phyloP scores from a whole-genome alignment of 2,797 vertebrate genomes.

The Chromobotia macracanthus region DNA sequence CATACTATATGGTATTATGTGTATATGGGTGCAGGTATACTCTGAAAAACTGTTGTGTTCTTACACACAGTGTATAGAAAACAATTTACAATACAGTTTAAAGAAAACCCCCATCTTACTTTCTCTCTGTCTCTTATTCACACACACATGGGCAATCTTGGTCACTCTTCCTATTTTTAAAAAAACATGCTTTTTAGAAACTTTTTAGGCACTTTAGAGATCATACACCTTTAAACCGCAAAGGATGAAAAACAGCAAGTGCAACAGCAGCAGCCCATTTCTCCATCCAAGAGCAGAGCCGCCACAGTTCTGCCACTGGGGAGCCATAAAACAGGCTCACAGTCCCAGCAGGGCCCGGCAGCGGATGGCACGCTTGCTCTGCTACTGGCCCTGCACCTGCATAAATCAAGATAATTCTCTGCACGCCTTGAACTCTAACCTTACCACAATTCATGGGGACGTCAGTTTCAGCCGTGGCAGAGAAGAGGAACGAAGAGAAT shows the following conservation, averaged over 20 bases:
- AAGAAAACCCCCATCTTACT: conserved; percentile 42
- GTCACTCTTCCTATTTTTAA: conserved; percentile 79
- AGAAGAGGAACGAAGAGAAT: conserved; percentile 17
- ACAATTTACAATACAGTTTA: conserved; percentile 40
- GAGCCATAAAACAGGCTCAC: conserved; percentile 87
- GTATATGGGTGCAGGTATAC: conserved; percentile 40
- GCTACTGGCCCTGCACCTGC: conserved; percentile 78
- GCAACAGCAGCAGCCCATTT: conserved; percentile 85
- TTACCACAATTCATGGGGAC: conserved; percentile 89
- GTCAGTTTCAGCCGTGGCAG: conserved; percentile 60
- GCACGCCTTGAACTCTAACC: conserved; percentile 97
- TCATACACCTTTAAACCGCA: conserved; percentile 88
- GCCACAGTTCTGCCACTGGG: conserved; percentile 84
- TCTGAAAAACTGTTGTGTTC: conserved; percentile 33
- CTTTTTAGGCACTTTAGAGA: conserved; percentile 91
- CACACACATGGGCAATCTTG: conserved; percentile 55
- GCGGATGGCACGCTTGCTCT: conserved; percentile 81
- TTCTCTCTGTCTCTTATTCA: conserved; percentile 12
- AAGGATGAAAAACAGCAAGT: conserved; percentile 88
- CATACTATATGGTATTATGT: neutral
- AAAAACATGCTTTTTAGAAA: conserved; percentile 91
- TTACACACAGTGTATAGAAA: too few relatives aligned
- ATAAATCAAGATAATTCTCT: conserved; percentile 99
- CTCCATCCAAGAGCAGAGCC: conserved; percentile 84
- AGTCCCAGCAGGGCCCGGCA: conserved; percentile 74